These are phyloP conservation scores for Podarcis lilfordi DNA, from an alignment of 2,797 vertebrate genomes.

Conservation along the genomic window DNA sequence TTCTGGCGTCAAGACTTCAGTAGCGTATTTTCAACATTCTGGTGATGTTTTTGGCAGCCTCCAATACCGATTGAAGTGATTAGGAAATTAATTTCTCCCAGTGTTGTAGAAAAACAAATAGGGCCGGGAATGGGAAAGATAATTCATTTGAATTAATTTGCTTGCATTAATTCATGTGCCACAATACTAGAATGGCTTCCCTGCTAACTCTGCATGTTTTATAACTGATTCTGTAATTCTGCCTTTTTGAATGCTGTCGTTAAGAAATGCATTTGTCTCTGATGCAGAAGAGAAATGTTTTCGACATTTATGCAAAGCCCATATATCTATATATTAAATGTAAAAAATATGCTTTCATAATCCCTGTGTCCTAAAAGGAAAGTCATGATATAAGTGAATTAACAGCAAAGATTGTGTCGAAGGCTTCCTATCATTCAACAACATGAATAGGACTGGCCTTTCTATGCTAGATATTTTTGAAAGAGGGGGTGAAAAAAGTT, in stretches of 20 bases:
- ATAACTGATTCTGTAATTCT: slow-evolving; percentile 33
- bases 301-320: neutral
- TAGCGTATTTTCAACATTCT: neutral
- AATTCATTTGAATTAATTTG: neutral
- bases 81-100: slow-evolving; percentile 1
- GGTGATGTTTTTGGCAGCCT: fast-evolving
- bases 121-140: neutral
- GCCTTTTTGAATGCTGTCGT: slow-evolving; percentile 16
- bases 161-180: neutral
- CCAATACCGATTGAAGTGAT: neutral
- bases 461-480: slow-evolving; percentile 16
- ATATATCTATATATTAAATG: slow-evolving; percentile 40
- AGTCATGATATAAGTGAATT: neutral
- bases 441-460: neutral
- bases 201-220: slow-evolving; percentile 24
- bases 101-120: neutral
- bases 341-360: slow-evolving; percentile 2
- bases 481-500: neutral
- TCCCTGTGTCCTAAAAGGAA: neutral
- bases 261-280: slow-evolving; percentile 1
- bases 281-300: slow-evolving; percentile 17
- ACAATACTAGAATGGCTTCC: neutral
- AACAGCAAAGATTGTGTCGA: neutral
- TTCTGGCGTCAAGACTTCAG: slow-evolving; percentile 19
- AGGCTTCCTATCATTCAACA: neutral